These are phyloP conservation scores for Sturnira hondurensis DNA, from an alignment of 2,113 vertebrate species.

Conservation along the genomic window DNA sequence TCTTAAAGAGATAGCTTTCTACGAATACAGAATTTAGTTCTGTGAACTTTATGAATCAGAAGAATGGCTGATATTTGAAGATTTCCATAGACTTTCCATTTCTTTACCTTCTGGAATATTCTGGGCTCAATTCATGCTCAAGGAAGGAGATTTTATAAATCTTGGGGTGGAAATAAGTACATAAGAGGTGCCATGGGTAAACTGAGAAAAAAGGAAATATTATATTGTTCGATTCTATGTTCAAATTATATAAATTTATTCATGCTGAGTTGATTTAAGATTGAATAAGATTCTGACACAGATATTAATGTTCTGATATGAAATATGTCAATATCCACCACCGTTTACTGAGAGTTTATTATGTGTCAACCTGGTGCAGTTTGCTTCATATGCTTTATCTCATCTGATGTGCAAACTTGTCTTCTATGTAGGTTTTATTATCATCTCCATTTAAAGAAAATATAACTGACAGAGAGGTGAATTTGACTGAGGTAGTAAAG, in stretches of 20 bases:
- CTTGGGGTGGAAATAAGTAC: neutral
- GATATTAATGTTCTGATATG: neutral
- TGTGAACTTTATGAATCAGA: neutral
- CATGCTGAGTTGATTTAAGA: neutral
- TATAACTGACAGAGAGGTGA: neutral
- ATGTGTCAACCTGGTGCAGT: neutral
- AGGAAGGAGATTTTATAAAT: neutral
- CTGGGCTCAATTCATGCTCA: neutral
- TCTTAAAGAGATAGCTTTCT: neutral
- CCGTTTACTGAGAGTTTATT: neutral
- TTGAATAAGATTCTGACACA: neutral
- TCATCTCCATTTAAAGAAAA: neutral
- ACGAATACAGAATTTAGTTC: neutral
- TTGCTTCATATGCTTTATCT: neutral
- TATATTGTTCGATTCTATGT: neutral
- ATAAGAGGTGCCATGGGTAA: neutral
- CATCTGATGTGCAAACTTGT: neutral
- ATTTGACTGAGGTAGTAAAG: neutral
- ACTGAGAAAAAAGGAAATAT: neutral
- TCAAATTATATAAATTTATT: neutral
- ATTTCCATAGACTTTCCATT: neutral
- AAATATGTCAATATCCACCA: neutral
- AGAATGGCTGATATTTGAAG: neutral
- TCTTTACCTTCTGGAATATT: neutral
- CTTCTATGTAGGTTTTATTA: neutral